Conservation (phyloP, 2,888 invertebrate genomes). For the Hoplodrina ambigua region DNA sequence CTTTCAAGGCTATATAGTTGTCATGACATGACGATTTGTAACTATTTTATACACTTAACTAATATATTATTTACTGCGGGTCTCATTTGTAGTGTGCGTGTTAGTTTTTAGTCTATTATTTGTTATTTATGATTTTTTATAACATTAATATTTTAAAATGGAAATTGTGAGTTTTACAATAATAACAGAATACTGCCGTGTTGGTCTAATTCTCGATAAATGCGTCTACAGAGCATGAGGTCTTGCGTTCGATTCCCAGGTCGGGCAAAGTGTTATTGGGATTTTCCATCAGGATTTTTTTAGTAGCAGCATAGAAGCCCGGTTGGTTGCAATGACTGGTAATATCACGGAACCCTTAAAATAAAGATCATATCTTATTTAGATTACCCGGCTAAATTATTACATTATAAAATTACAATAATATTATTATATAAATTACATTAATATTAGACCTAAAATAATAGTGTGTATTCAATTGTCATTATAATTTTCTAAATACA, state of each 20-base stretch:
- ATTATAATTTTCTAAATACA: slow-evolving; percentile 54
- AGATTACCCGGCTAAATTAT: slow-evolving; percentile 24
- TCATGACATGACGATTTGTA: neutral
- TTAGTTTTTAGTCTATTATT: neutral
- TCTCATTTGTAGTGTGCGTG: neutral
- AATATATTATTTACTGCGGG: neutral
- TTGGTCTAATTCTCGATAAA: too few relatives aligned
- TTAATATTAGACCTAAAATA: slow-evolving; percentile 52
- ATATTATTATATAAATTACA: too few relatives aligned
- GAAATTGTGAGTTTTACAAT: neutral
- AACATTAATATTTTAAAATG: neutral
- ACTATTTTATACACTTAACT: neutral
- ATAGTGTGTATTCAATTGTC: slow-evolving; percentile 51
- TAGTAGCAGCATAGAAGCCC: too few relatives aligned
- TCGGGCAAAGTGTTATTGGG: too few relatives aligned
- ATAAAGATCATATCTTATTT: neutral
- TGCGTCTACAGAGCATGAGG: too few relatives aligned
- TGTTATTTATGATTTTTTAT: neutral
- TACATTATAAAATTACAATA: slow-evolving; percentile 41
- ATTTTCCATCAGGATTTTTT: too few relatives aligned
- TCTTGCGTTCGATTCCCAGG: too few relatives aligned
- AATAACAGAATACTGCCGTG: too few relatives aligned
- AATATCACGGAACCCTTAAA: neutral
- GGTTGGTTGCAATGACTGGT: too few relatives aligned
- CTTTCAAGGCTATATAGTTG: neutral